Base-by-base conservation (phyloP, 2,888 invertebrate genomes). In the Orchestes rusci region DNA sequence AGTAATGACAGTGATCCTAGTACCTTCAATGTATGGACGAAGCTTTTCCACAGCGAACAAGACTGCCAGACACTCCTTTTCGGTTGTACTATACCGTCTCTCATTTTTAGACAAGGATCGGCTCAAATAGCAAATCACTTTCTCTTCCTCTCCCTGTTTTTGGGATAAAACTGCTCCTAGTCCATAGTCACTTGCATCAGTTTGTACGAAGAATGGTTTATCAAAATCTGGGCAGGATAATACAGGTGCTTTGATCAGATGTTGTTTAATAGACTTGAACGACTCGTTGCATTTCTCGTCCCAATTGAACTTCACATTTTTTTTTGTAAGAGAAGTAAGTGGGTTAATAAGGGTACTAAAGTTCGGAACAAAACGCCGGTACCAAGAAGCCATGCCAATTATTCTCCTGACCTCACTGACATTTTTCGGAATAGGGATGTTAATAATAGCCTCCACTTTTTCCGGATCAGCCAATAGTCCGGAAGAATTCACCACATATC, bases 391-490 rank as follows among this genome's bases (percentile, higher is more conserved):
- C 12, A 43, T 31, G 3, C 55, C 53, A 1, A 54, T 28, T 31
- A 53, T 7, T 19, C 48, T 32, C 17, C 51, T 32, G 3, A 56
- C 39, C 19, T 54, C 52, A 5, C 19, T 41, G 1, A 54, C 47
- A 4, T 27, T 50, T 16, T 29, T 43, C 2, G 56, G 58, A 5
- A 23, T 13, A 1, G 50, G 51, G n/a, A 53, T 16, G 1, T 47
- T n/a, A 2, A 50, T 16, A 13, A 55, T 51, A 1, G 47, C 46
- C 1, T 29, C 18, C 1, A 55, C 51, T 32, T 54, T 55, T 2
- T 51, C 52, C 1, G 56, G 48, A 31, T 53, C 54, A 2, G 45
- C 46, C 7, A 19, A 29, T 1, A 51, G 29, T 2, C 56, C 54
- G 10, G 41, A 4, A 5, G 27, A 16, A 15, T 53, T 31, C 2